Evolutionary conservation across 1,140 invertebrate species (phyloP), one percentile per base, ranked within the genome.

Genomic region (Idris sp.): DNA sequence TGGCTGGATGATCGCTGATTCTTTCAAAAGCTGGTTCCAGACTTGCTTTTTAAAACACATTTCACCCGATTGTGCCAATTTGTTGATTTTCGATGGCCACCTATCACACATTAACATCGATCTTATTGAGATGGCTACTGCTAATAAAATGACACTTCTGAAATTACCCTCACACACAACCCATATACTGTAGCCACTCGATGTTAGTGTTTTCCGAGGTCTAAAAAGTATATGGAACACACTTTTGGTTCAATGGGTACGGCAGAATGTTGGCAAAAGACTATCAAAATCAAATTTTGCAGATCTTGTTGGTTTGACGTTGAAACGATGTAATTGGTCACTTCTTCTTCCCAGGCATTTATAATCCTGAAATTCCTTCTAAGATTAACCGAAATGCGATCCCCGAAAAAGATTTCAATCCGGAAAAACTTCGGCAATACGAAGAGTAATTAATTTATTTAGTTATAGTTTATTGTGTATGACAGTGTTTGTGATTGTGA

Each of bases 71-170:
- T 25, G 3, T 25, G 8, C 3, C 3, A 25, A 25, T 25, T 8
- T 25, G 3, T 25, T 25, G 22, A 25, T 25, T 25, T 25, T 25
- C 8, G 22, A 25, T 25, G 22, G 22, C 8, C 22, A 25, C 8
- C 10, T 33, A n/a, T 49, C 44, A 5, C 44, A 49, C 15, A 49
- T 49, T 33, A 46, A 25, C 13, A 46, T 46, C 16, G 22, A 26
- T 1, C 26, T 46, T 4, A 28, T 46, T 46, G 43, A 30, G 28
- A 14, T 10, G 16, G 43, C 43, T 1, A 13, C 28, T 14, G 18
- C 19, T 4, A 19, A 46, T 25, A 46, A 46, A 13, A 13, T 46
- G 7, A 36, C 43, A 3, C 26, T 46, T 15, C 28, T 46, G 6
- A 46, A 46, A 46, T 28, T 46, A 26, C 43, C 43, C 2, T 25